A percentile compares a stretch with the other conserved stretches of the same genome.
phyloP scores from a whole-genome alignment of 2,888 invertebrate species.

The Phrixothrix hirtus region DNA sequence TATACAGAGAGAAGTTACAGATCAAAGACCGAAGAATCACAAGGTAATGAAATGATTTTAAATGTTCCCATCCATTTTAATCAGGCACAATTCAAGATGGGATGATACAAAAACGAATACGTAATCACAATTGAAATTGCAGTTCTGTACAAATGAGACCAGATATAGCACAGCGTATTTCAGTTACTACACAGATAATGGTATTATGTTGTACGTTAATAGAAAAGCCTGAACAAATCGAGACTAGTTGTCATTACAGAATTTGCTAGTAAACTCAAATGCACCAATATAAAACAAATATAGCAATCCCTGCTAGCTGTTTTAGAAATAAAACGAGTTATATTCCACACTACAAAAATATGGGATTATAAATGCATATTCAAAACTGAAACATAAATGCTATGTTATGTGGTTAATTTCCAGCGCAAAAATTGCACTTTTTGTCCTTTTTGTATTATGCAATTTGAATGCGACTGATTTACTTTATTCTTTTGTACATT shows the following conservation, averaged over 20 bases:
- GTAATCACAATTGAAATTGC: neutral
- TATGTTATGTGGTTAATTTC: too few species aligned
- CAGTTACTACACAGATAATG: constrained; percentile 4
- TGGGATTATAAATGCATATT: neutral
- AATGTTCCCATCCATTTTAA: neutral
- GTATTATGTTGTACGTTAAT: constrained; percentile 35
- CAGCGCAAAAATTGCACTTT: too few species aligned
- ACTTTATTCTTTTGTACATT: too few species aligned
- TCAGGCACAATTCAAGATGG: neutral
- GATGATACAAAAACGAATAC: neutral
- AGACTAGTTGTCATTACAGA: constrained; percentile 42
- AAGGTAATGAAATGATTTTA: too few species aligned
- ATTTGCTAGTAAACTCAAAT: constrained; percentile 39
- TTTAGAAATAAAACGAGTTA: constrained; percentile 26
- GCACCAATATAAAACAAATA: constrained; percentile 28
- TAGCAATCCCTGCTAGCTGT: constrained; percentile 31
- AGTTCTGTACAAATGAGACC: neutral
- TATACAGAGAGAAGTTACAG: neutral
- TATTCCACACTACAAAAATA: constrained; percentile 3
- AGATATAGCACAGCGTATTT: neutral
- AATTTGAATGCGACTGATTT: too few species aligned
- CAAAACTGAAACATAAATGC: neutral
- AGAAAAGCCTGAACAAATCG: constrained; percentile 40
- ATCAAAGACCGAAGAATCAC: too few species aligned
- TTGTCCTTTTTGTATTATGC: too few species aligned